Base-by-base conservation (phyloP, 2,113 vertebrate genomes). In the Pampusana beccarii region DNA sequence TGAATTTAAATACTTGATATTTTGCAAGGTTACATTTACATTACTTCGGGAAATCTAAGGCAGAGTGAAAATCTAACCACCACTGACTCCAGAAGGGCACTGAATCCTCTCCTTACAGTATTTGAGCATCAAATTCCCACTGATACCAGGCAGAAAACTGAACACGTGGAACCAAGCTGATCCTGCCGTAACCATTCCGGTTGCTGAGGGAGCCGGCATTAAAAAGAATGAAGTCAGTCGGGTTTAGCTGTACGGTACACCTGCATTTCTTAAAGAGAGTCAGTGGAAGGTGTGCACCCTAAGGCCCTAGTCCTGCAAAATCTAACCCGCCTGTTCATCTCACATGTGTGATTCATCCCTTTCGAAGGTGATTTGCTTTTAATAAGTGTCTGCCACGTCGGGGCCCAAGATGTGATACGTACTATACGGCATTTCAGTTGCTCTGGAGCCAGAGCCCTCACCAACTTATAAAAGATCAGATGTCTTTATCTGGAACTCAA, bases 11-110 rank as follows among this genome's bases (percentile, higher is more conserved):
- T 97, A 90, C 90, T 83, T 88, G 86, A 73, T 94, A 86, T 95
- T 95, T 97, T 96, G 95, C 84, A 96, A 90, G 95, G 91, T 93
- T 96, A 91, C 70, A 90, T 95, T 97, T 97, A 94, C 91, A 91
- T 97, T 96, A 92, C 40, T 96, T 96, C 57, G 88, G 92, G 83
- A 94, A 87, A 84, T 92, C n/a, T 60, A 88, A 93, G 73, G 57
- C 36, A 88, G 60, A 88, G 86, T 80, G 91, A 93, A 86, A 90
- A 94, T 86, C 56, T 67, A 86, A n/a, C 50, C 56, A 66, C 71
- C 44, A 8, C n/a, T 54, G 64, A 48, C 61, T 95, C 61, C 62
- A 93, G 67, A 66, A 81, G 46, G 10, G 31, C 57, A 65, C 42
- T 46, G n/a, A 54, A 86, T 53, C 71, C 54, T 91, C 62, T 87